Evolutionary conservation across 2,797 vertebrate species (phyloP).

Genomic region (Brachyalestes nurse): DNA sequence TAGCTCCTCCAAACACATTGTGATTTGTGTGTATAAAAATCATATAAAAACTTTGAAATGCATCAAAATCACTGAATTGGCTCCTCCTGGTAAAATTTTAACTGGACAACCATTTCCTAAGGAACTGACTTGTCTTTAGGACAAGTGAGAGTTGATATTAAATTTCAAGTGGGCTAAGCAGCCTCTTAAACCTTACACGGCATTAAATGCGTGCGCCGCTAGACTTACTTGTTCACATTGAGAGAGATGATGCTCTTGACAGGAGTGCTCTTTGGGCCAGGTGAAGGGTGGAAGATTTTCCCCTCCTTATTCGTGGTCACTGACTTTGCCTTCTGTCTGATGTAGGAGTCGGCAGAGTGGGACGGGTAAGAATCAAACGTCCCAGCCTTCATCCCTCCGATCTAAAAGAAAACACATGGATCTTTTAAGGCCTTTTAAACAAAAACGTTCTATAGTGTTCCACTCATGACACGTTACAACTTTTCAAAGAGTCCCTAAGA

Average conservation of each 20-base stretch:
- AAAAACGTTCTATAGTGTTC: background rate
- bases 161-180: too few relatives aligned
- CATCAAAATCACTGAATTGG: too few relatives aligned
- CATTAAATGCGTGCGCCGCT: background rate
- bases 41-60: too few relatives aligned
- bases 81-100: too few relatives aligned
- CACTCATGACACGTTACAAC: background rate
- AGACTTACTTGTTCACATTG: conserved; percentile 78
- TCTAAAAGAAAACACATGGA: conserved; percentile 52
- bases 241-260: conserved; percentile 75
- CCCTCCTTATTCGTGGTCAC: conserved; percentile 51
- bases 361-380: conserved; percentile 78
- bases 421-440: background rate
- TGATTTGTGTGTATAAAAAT: too few relatives aligned
- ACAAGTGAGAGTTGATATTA: too few relatives aligned
- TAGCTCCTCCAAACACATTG: too few relatives aligned
- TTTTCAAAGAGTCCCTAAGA: background rate
- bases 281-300: conserved; percentile 73
- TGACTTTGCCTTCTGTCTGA: conserved; percentile 47
- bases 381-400: conserved; percentile 81
- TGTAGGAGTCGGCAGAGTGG: conserved; percentile 72
- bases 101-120: too few relatives aligned
- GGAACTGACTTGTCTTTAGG: too few relatives aligned
- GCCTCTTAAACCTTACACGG: background rate
- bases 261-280: conserved; percentile 78